Percentiles rank a stretch among this genome's conserved stretches.
These are phyloP conservation scores for Centroberyx gerrardi DNA, from an alignment of 2,797 vertebrate genomes.

Conservation along the genomic window DNA sequence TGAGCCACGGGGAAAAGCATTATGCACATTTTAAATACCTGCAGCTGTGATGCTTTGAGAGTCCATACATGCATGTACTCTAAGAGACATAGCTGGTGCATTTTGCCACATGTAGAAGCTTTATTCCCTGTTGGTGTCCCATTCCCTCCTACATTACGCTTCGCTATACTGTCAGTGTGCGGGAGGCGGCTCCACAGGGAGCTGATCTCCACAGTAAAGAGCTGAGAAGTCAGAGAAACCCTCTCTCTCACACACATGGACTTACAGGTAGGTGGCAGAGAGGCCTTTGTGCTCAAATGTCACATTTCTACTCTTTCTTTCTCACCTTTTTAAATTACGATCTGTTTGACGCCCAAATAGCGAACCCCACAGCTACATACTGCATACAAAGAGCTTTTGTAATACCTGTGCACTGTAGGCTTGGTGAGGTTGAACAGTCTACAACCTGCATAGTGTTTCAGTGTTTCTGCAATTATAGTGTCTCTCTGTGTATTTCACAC, in stretches of 20 bases:
- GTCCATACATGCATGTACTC: neutral
- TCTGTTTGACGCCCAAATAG: constrained; percentile 42
- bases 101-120: constrained; percentile 28
- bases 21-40: neutral
- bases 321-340: constrained; percentile 60
- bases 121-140: neutral
- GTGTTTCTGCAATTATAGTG: no score
- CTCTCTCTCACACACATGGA: constrained; percentile 42
- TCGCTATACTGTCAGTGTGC: constrained; percentile 20
- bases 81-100: constrained; percentile 18
- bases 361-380: constrained; percentile 54
- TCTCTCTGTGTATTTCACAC: no score
- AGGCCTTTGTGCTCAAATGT: constrained; percentile 70
- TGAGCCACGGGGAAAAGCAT: neutral
- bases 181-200: constrained; percentile 50
- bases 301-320: constrained; percentile 51
- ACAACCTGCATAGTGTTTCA: no score
- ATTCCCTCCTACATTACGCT: constrained; percentile 24
- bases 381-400: constrained; percentile 46
- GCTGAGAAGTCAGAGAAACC: constrained; percentile 33
- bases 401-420: neutral
- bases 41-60: neutral
- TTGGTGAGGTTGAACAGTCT: no score
- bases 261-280: constrained; percentile 42
- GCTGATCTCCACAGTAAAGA: constrained; percentile 52